These are phyloP conservation scores for Aspidapion aeneum DNA, from an alignment of 2,888 invertebrate species.

Conservation along the genomic window DNA sequence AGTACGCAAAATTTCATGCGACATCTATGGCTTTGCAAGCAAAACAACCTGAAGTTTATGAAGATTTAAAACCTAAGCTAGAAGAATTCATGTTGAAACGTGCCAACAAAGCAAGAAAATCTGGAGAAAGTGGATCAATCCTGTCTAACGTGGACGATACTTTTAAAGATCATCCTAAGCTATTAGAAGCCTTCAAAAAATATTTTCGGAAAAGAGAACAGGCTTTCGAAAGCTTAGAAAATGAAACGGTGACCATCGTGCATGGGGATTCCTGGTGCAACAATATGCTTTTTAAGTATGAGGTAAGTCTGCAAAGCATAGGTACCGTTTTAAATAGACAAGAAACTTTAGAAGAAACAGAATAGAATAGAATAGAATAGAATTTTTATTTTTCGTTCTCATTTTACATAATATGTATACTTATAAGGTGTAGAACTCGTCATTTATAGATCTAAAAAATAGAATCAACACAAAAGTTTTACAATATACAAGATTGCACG, in stretches of 20 bases:
- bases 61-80: too few species aligned
- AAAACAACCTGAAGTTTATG: conserved; percentile 31
- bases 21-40: conserved; percentile 35
- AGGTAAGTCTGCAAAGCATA: too few species aligned
- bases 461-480: too few species aligned
- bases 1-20: conserved; percentile 39
- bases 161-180: conserved; percentile 2
- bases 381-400: too few species aligned
- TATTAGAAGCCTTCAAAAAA: background rate
- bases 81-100: too few species aligned
- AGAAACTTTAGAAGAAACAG: too few species aligned
- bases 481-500: too few species aligned
- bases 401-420: too few species aligned
- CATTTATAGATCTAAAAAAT: too few species aligned
- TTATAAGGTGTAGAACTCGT: too few species aligned
- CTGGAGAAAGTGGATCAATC: background rate
- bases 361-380: too few species aligned
- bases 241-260: conserved; percentile 20
- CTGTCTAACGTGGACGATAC: background rate
- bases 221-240: background rate
- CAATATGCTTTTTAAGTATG: conserved; percentile 32
- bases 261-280: conserved; percentile 39
- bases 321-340: too few species aligned
- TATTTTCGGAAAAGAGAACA: background rate
- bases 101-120: conserved; percentile 1